Percentiles rank a stretch among this genome's conserved stretches.
These are phyloP conservation scores for Protaetia brevitarsis DNA, from an alignment of 1,140 invertebrate genomes.

Conservation along the genomic window DNA sequence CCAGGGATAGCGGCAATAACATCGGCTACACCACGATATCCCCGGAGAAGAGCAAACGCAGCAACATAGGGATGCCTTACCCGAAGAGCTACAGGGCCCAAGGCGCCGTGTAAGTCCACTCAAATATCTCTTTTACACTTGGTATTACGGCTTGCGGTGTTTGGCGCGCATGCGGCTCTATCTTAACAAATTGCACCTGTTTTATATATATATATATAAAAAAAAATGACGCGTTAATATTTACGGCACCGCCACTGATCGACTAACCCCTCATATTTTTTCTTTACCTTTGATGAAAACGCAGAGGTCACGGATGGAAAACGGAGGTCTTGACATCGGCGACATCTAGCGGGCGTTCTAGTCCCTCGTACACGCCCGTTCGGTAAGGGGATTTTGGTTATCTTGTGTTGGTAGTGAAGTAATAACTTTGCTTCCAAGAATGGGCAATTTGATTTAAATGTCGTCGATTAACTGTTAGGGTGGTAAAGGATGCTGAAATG, in stretches of 20 bases:
- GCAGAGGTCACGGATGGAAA: constrained; percentile 11
- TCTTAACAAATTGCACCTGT: not conserved
- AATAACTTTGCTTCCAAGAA: too few species aligned
- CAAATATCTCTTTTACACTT: not conserved
- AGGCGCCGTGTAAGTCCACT: constrained; percentile 47
- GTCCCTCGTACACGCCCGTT: constrained; percentile 35
- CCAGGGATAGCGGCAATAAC: constrained; percentile 44
- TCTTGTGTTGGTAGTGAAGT: not conserved
- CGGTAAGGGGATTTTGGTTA: constrained; percentile 36
- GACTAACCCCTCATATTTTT: too few species aligned
- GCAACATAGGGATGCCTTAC: constrained; percentile 40
- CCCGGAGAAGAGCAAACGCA: constrained; percentile 43
- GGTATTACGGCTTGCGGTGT: not conserved
- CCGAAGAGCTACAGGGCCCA: constrained; percentile 45
- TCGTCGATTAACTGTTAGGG: too few species aligned
- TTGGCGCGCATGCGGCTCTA: not conserved
- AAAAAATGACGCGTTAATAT: too few species aligned
- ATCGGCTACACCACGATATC: constrained; percentile 28
- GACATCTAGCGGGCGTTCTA: constrained; percentile 33
- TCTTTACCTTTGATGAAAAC: too few species aligned
- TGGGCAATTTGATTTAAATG: too few species aligned
- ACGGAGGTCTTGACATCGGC: constrained; percentile 29
- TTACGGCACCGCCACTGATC: too few species aligned
- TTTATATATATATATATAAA: too few species aligned
- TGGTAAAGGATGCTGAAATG: too few species aligned